Percentiles rank a stretch among this genome's conserved stretches.
Evolutionary conservation across 2,888 invertebrate species (phyloP).

Genomic region (Scaptomyza flava): DNA sequence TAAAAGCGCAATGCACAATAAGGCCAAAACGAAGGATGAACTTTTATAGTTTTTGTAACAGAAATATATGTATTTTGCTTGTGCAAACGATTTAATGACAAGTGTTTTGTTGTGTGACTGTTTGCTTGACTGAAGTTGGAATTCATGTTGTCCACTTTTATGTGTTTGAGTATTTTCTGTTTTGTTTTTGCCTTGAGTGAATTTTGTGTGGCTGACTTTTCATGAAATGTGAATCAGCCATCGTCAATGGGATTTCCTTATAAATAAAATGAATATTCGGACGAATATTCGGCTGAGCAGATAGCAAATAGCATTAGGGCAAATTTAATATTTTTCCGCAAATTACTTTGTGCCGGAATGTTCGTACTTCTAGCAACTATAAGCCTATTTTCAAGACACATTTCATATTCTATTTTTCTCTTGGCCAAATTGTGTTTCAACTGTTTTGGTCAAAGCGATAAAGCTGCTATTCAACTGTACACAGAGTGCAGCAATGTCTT

Average conservation of each 20-base stretch:
- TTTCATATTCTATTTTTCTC: slow-evolving; percentile 20
- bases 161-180: neutral
- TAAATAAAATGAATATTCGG: slow-evolving; percentile 40
- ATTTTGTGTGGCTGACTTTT: slow-evolving; percentile 26
- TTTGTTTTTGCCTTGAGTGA: slow-evolving; percentile 12
- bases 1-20: slow-evolving; percentile 41
- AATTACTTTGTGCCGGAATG: slow-evolving; percentile 2
- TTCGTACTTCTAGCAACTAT: no score
- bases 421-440: slow-evolving; percentile 51
- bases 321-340: slow-evolving; percentile 8
- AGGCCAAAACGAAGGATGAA: neutral
- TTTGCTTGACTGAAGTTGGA: neutral
- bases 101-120: neutral
- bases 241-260: slow-evolving; percentile 60
- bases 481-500: slow-evolving; percentile 25
- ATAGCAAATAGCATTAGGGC: slow-evolving; percentile 9
- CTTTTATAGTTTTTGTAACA: neutral
- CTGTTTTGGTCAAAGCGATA: slow-evolving; percentile 54
- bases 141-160: slow-evolving; percentile 4
- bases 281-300: slow-evolving; percentile 6
- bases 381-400: slow-evolving; percentile 16
- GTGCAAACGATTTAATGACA: slow-evolving; percentile 2
- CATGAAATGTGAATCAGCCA: slow-evolving; percentile 38
- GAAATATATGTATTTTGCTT: neutral
- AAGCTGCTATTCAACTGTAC: slow-evolving; percentile 45